Evolutionary conservation across 1,140 invertebrate species (phyloP).

Genomic region (Acromyrmex charruanus): DNA sequence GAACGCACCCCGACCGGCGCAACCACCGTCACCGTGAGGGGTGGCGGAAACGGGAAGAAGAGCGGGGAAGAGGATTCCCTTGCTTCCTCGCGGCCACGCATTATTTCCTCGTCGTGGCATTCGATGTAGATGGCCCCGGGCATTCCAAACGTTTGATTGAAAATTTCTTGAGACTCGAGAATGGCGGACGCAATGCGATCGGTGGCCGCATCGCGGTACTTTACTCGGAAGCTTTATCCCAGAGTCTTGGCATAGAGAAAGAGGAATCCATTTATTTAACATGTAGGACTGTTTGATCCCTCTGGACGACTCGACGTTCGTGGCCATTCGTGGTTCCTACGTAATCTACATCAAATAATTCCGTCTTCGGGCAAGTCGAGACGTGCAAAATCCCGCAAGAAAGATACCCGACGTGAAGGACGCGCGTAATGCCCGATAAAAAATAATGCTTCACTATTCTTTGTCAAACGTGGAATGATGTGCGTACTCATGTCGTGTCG

Average conservation of each 20-base stretch:
- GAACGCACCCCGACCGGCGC: conserved; percentile 47
- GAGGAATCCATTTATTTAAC: conserved; percentile 73
- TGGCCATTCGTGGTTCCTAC: conserved; percentile 24
- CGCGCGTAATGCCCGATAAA: neutral
- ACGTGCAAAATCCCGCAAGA: conserved; percentile 55
- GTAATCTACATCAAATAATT: conserved; percentile 51
- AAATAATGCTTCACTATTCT: conserved; percentile 35
- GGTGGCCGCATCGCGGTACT: conserved; percentile 23
- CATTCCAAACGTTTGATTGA: conserved; percentile 86
- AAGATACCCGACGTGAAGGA: conserved; percentile 28
- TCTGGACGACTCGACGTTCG: conserved; percentile 15
- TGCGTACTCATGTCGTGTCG: conserved; percentile 6
- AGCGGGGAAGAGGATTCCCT: neutral
- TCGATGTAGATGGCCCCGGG: conserved; percentile 81
- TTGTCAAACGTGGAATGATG: neutral
- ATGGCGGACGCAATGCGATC: conserved; percentile 74
- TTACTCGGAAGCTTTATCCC: conserved; percentile 38
- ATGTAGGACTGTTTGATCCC: conserved; percentile 53
- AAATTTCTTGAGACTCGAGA: conserved; percentile 85
- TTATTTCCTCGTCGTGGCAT: conserved; percentile 84
- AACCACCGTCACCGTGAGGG: conserved; percentile 20
- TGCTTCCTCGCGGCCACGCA: conserved; percentile 76
- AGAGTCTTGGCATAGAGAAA: conserved; percentile 35
- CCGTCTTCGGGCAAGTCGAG: conserved; percentile 37
- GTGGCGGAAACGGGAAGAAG: conserved; percentile 15